Percentiles rank a stretch among this genome's conserved stretches.
These are phyloP conservation scores for Asteroscopus sphinx DNA, from an alignment of 2,888 invertebrate genomes.

Conservation along the genomic window DNA sequence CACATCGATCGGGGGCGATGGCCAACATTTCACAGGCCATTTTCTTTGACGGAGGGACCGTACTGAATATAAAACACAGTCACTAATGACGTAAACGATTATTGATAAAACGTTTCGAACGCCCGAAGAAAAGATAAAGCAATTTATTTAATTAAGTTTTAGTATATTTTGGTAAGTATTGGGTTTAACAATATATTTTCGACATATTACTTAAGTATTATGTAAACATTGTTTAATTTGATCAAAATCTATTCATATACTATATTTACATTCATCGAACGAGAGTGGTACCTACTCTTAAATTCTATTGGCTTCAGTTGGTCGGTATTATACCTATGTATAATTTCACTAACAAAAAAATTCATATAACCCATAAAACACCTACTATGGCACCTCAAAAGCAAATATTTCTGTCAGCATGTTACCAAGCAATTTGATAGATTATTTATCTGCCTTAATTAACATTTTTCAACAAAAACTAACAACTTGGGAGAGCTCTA, in stretches of 20 bases:
- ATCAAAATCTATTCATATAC: neutral
- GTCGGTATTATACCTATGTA: no score
- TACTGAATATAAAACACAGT: conserved; percentile 71
- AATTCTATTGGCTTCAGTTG: no score
- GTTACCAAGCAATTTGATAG: no score
- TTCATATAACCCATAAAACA: no score
- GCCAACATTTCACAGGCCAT: conserved; percentile 60
- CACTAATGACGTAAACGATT: conserved; percentile 75
- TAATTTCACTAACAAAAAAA: no score
- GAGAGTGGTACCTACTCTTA: no score
- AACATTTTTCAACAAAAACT: no score
- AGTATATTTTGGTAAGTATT: neutral
- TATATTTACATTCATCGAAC: no score
- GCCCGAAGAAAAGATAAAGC: conserved; percentile 43
- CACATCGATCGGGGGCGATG: conserved; percentile 51
- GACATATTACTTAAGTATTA: neutral
- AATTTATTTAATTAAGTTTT: conserved; percentile 44
- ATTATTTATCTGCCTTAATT: no score
- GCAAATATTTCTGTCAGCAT: no score
- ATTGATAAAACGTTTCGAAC: conserved; percentile 65
- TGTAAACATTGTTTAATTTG: neutral
- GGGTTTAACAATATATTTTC: neutral
- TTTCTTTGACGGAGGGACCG: conserved; percentile 60
- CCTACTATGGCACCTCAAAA: no score
- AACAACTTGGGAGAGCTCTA: no score